phyloP scores from a whole-genome alignment of 2,797 vertebrate species.

The Gymnothorax javanicus region DNA sequence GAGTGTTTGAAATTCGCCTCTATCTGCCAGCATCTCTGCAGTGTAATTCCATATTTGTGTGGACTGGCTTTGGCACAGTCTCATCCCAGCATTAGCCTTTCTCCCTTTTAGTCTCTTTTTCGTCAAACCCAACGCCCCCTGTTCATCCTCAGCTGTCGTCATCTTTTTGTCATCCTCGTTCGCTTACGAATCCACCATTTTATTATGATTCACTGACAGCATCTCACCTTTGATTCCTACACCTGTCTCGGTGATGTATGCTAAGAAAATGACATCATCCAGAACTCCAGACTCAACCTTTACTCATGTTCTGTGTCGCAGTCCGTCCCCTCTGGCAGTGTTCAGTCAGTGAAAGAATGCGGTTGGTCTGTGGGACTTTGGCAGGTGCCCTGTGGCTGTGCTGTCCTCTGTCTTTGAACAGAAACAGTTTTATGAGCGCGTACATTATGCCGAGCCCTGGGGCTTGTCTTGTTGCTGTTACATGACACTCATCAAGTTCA shows the following conservation, averaged over 20 bases:
- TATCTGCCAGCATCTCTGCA: slow-evolving; percentile 1
- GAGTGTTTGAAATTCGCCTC: slow-evolving; percentile 28
- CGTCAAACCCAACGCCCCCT: background rate
- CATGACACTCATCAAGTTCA: background rate
- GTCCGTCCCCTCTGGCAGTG: background rate
- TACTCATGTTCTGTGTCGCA: slow-evolving; percentile 10
- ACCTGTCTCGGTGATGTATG: slow-evolving; percentile 14
- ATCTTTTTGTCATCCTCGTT: background rate
- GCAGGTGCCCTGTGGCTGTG: background rate
- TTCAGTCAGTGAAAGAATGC: background rate
- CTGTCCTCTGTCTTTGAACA: too few species aligned
- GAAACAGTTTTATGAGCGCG: background rate
- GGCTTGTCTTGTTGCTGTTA: background rate
- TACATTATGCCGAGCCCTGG: background rate
- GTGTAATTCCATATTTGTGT: slow-evolving; percentile 27
- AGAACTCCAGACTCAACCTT: background rate
- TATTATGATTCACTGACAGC: too few species aligned
- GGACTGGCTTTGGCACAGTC: background rate
- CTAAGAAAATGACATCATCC: slow-evolving; percentile 14
- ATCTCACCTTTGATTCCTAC: slow-evolving; percentile 14
- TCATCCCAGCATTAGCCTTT: background rate
- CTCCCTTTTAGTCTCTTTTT: background rate
- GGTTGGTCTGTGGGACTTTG: background rate
- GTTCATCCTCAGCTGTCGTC: background rate
- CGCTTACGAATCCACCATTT: background rate